Evolutionary conservation across 2,888 invertebrate genomes (phyloP), one percentile per base, ranked within the genome.

Genomic region (Aphodius sticticus): DNA sequence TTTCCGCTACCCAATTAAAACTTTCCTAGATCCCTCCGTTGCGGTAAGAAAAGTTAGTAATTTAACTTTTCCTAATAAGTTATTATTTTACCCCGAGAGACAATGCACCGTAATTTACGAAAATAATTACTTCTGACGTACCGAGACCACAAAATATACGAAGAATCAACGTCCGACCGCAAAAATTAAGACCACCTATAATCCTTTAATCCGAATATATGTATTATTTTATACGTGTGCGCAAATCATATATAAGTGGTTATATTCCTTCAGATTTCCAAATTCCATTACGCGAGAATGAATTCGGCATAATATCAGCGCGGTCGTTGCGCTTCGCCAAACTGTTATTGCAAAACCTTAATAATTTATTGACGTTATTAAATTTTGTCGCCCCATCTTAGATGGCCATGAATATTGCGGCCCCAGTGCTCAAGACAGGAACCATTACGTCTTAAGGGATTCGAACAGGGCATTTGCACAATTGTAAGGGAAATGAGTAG

Each of bases 291-390:
- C 53, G 53, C 53, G 53, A 53, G 53, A 53, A 7, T 12, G 53
- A 53, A 53, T 53, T 53, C 53, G 7, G 53, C 53, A 53, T 53
- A 53, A 53, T 53, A 53, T 26, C 53, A 12, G 53, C 6, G 53
- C 53, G 53, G 53, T 53, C 53, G 53, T 53, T 53, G 53, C 53
- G 53, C 53, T 53, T 53, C 53, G 9, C 53, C 53, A 53, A 53
- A 53, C 53, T 53, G 77, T 78, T 78, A 74, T 74, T 74, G 75
- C 78, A 75, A 74, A 69, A 78, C 78, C 77, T 74, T 69, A 78
- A 74, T 78, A 78, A 78, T 78, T 78, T 74, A 78, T 78, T 14
- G 74, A 26, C n/a, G 78, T 75, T 78, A 74, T 78, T 78, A 78
- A 78, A 78, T 78, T 78, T 78, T 69, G 69, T 69, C 78, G 74